Evolutionary conservation across 2,888 invertebrate species (phyloP), one percentile per base, ranked within the genome.

Genomic region (Crocallis elinguaria): DNA sequence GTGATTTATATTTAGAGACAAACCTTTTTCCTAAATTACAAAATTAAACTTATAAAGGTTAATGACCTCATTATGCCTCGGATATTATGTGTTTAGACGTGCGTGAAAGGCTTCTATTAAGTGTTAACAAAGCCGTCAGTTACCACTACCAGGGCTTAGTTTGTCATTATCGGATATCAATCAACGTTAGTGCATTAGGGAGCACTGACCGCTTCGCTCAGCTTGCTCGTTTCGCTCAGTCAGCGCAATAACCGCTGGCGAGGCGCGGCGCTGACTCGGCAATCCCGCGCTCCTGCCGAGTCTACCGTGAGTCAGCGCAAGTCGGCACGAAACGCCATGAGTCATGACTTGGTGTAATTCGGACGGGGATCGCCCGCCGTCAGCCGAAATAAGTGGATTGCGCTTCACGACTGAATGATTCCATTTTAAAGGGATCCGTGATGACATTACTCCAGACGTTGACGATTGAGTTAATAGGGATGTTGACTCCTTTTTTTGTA

Each of bases 331-430:
- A 69, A 61, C 67, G 72, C 67, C 68, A 70, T 79, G 82, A 84
- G 69, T 80, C 84, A 79, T 87, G 88, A 85, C 80, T 82, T 78
- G 60, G 66, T 84, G 74, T 66, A 75, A 82, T 79, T 77, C 73
- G 66, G 69, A 66, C 71, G 70, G 72, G 79, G 76, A 78, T 78
- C 82, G 79, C 73, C 77, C 67, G 77, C 76, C 81, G 79, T 82
- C 82, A 82, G 81, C 83, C 75, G 79, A 83, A 88, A 88, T 88
- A 88, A 88, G 83, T 88, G 79, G 83, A 88, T 88, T 86, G 84
- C 81, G 73, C 80, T 86, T 82, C 82, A 86, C 83, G 84, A 71
- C 70, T 79, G 73, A 84, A 81, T 79, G 81, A 80, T 78, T 83
- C 73, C 74, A 75, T 84, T 84, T 79, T 76, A 77, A 84, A 83